Conservation (phyloP, 2,797 vertebrate genomes). For the Poliocrania exsul region DNA sequence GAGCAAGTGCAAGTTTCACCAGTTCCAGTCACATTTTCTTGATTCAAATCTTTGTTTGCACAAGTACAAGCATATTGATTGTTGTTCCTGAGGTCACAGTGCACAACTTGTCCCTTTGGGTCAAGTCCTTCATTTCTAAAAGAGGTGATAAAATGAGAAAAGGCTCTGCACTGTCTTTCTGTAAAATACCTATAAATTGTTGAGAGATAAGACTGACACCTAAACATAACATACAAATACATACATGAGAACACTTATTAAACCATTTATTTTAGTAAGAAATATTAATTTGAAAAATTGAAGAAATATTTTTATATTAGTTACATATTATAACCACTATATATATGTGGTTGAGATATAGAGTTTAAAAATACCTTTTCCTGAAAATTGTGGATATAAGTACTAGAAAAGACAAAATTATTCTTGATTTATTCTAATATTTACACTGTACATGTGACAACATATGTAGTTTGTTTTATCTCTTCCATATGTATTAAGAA, state of each 20-base stretch:
- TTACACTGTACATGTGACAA: not conserved
- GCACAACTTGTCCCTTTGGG: not conserved
- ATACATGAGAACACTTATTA: not conserved
- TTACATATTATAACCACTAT: not conserved
- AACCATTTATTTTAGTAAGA: not conserved
- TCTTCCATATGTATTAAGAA: not conserved
- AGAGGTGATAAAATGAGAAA: not conserved
- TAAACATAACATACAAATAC: not conserved
- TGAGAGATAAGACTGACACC: not conserved
- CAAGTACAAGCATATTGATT: not conserved
- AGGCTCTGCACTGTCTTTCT: not conserved
- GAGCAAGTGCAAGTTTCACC: not conserved
- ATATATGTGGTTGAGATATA: not conserved
- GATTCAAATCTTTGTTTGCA: not conserved
- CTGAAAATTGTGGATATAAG: not conserved
- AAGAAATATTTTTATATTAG: not conserved
- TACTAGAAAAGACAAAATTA: not conserved
- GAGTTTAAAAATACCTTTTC: not conserved
- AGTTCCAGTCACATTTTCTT: not conserved
- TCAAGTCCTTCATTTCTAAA: not conserved
- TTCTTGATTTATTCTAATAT: not conserved
- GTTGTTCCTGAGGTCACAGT: not conserved
- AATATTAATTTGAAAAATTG: not conserved
- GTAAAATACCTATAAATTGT: not conserved
- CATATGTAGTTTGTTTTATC: not conserved